These are phyloP conservation scores for Vidua chalybeata DNA, from an alignment of 2,113 vertebrate genomes.

Conservation along the genomic window DNA sequence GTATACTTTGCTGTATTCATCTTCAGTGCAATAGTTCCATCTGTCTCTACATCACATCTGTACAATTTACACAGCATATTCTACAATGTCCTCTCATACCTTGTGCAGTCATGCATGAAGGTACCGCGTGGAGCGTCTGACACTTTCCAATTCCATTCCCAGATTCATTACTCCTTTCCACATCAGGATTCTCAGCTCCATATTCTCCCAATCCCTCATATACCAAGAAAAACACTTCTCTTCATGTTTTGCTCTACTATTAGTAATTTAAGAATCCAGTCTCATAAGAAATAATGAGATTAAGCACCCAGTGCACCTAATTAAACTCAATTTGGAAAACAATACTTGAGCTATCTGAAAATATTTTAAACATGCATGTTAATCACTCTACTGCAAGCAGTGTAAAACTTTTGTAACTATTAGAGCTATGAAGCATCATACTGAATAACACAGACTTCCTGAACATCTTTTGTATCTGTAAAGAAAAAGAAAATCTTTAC, in stretches of 20 bases:
- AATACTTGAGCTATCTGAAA: neutral
- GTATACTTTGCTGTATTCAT: neutral
- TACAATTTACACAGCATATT: neutral
- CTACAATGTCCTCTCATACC: neutral
- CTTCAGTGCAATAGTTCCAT: neutral
- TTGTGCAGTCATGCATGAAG: accelerated
- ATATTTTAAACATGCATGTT: neutral
- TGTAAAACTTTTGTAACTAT: neutral
- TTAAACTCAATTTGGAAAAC: neutral
- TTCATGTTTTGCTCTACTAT: neutral
- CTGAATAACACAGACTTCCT: neutral
- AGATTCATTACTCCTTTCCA: neutral
- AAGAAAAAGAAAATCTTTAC: neutral
- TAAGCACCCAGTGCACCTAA: neutral
- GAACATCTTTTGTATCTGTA: neutral
- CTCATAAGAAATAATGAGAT: neutral
- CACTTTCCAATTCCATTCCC: neutral
- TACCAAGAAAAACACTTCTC: neutral
- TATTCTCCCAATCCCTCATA: neutral
- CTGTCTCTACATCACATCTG: neutral
- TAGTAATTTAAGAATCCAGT: neutral
- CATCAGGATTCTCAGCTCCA: neutral
- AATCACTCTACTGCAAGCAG: neutral
- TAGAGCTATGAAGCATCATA: neutral
- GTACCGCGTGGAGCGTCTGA: neutral